These are phyloP conservation scores for Theocolax elegans DNA, from an alignment of 1,140 invertebrate species.

Conservation along the genomic window DNA sequence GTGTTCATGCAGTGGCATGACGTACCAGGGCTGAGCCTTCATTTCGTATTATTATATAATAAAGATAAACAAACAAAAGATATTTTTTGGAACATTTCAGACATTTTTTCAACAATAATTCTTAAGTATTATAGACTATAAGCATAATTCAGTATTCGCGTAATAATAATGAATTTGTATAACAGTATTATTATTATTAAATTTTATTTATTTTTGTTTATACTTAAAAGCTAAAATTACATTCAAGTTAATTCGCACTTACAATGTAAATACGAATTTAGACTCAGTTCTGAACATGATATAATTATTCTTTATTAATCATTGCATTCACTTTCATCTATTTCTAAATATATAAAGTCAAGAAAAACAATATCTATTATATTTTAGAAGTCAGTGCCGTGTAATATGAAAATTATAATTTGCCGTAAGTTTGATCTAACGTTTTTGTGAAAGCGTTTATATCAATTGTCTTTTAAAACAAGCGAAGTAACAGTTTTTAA, in stretches of 20 bases:
- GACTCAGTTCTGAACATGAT: slow-evolving; percentile 12
- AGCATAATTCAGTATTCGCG: too few species aligned
- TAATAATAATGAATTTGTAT: too few species aligned
- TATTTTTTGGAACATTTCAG: too few species aligned
- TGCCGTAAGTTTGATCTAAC: too few species aligned
- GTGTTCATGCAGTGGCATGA: slow-evolving; percentile 20
- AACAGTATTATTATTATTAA: too few species aligned
- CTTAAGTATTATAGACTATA: neutral
- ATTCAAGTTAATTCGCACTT: too few species aligned
- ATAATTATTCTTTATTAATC: neutral
- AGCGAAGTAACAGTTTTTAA: too few species aligned
- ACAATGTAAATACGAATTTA: neutral
- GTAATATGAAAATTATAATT: neutral
- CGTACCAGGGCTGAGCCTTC: slow-evolving; percentile 17
- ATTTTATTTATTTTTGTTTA: too few species aligned
- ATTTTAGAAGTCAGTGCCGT: slow-evolving; percentile 5
- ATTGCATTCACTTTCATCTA: slow-evolving; percentile 20
- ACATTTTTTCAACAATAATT: neutral
- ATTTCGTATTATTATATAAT: neutral
- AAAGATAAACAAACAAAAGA: neutral
- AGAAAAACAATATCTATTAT: slow-evolving; percentile 13
- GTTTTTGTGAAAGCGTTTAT: too few species aligned
- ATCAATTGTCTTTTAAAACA: too few species aligned
- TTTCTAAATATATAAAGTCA: slow-evolving; percentile 13
- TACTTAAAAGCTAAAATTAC: too few species aligned